Base-by-base conservation (phyloP, 35 echinoderm and acorn worm genomes). In the Anneissia japonica region DNA sequence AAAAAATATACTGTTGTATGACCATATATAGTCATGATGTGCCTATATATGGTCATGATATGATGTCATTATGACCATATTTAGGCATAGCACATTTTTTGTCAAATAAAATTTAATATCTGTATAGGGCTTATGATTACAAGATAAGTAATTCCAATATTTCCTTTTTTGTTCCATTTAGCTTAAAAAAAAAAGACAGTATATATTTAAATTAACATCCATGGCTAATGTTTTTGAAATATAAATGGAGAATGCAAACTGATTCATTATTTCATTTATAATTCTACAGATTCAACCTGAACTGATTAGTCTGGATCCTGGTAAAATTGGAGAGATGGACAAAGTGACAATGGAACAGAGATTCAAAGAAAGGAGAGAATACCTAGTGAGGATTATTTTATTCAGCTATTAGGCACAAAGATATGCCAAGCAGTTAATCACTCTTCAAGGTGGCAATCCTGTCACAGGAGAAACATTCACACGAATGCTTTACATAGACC, bases 221-320 rank as follows among this genome's bases (percentile, higher is more conserved):
- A n/a, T 79, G 33, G 0, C 0, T 79, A 30, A 29, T 72, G 0
- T n/a, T 32, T 19, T 14, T 23, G 30, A 26, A 4, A 84, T 17
- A 82, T 11, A 11, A 45, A 38, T 14, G 11, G 13, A 12, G 33
- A 23, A 31, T 77, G 76, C 12, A 14, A 77, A 77, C 16, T 11
- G 32, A 73, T 9, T 85, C 55, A 34, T 74, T 19, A 36, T 39
- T 81, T 64, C 4, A 19, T 37, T 86, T 46, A 14, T 34, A 14
- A 30, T 34, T 56, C 51, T 56, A 30, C 86, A 97, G 95, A 93
- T 97, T 79, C 95, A 93, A 46, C 95, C 95, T 41, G 95, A 97
- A 86, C 79, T 97, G 75, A 97, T 97, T 32, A 97, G 55, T 51
- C 76, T 97, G 32, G 86, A 97, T 76, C 91, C 95, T 9, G 82